Evolutionary conservation across 2,797 vertebrate genomes (phyloP).

Genomic region (Clarias laeviceps): DNA sequence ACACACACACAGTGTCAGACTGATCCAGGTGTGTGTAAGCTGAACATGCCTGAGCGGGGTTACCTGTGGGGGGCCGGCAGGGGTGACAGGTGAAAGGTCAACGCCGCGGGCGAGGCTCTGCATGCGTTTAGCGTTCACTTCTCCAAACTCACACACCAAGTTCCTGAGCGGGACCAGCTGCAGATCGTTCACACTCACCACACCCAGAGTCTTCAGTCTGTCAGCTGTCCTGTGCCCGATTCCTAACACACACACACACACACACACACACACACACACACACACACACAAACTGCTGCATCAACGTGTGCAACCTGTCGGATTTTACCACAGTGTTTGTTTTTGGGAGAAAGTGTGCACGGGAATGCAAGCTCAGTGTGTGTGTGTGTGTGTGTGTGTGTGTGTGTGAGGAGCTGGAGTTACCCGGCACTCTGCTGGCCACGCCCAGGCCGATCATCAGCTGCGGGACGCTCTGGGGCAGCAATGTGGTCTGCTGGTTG

Average conservation of each 20-base stretch:
- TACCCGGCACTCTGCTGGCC: conserved; percentile 85
- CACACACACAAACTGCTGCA: neutral
- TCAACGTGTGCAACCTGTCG: neutral
- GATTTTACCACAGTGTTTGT: neutral
- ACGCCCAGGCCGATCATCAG: conserved; percentile 75
- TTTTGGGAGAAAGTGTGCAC: neutral
- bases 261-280: neutral
- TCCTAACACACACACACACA: conserved; percentile 66
- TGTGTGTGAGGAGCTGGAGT: conserved; percentile 4
- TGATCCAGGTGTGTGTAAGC: neutral
- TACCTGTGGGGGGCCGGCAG: conserved; percentile 88
- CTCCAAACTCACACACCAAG: conserved; percentile 81
- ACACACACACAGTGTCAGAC: neutral
- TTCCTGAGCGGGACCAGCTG: conserved; percentile 73
- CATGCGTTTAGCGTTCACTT: conserved; percentile 73
- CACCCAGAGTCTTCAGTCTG: conserved; percentile 78
- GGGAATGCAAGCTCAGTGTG: neutral
- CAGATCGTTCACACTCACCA: conserved; percentile 76
- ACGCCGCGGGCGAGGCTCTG: conserved; percentile 82
- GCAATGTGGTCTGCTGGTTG: conserved; percentile 88
- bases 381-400: conserved; percentile 1
- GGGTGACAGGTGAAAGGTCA: conserved; percentile 80
- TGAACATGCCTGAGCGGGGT: neutral
- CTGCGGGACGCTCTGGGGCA: conserved; percentile 77
- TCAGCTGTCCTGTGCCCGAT: conserved; percentile 83